These are phyloP conservation scores for Sinocyclocheilus anophthalmus DNA, from an alignment of 2,113 vertebrate species.

Conservation along the genomic window DNA sequence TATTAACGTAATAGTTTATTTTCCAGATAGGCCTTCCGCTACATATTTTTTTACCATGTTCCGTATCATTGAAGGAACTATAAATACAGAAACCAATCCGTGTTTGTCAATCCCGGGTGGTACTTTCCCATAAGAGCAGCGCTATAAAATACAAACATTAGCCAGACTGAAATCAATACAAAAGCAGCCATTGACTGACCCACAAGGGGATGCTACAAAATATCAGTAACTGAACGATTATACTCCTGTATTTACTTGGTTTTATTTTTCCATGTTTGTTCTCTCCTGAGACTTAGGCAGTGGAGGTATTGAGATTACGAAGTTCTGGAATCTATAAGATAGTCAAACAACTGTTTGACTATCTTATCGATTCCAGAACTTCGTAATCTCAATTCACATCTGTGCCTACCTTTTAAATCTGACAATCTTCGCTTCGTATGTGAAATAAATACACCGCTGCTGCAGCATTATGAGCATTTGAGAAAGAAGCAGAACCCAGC, in stretches of 20 bases:
- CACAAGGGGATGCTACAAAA: conserved; percentile 30
- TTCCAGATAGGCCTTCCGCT: conserved; percentile 34
- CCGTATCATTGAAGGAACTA: conserved; percentile 16
- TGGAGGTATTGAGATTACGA: neutral
- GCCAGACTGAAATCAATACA: conserved; percentile 26
- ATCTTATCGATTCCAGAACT: no score
- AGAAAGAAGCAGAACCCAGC: neutral
- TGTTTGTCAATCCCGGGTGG: neutral
- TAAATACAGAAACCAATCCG: conserved; percentile 20
- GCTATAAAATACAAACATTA: conserved; percentile 41
- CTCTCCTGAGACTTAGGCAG: neutral
- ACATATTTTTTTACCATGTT: conserved; percentile 22
- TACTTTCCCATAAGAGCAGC: neutral
- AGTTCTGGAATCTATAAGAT: conserved; percentile 3
- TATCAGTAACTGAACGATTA: conserved; percentile 35
- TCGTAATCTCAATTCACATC: neutral
- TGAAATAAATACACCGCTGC: conserved; percentile 3
- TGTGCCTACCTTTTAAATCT: neutral
- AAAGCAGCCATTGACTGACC: conserved; percentile 27
- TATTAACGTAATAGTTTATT: conserved; percentile 38
- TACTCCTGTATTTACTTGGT: neutral
- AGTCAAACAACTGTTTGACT: neutral
- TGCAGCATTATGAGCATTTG: neutral
- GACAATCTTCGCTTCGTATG: neutral
- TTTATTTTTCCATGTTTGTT: neutral